A percentile compares a stretch with the other conserved stretches of the same genome.
Conservation (phyloP, 2,888 invertebrate genomes). For the Drosophila cracens region DNA sequence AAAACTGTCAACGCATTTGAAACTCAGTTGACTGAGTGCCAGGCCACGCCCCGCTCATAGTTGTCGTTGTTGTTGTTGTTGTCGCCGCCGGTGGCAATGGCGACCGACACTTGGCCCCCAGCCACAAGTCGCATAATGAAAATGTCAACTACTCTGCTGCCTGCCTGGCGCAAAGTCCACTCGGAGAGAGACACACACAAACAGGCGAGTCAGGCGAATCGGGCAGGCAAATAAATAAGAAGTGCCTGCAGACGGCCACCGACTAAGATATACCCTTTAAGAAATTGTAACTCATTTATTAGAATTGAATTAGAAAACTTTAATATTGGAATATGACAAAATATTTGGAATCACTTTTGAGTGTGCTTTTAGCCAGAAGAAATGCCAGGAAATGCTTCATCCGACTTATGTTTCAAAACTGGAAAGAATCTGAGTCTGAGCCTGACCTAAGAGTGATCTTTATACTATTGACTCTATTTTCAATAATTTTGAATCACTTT, state of each 20-base stretch:
- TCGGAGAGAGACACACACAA: constrained; percentile 17
- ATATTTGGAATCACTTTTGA: not conserved
- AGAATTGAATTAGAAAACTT: no score
- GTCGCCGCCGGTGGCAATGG: constrained; percentile 66
- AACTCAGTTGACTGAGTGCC: constrained; percentile 70
- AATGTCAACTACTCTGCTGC: constrained; percentile 64
- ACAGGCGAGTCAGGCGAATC: constrained; percentile 19
- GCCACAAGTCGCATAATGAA: constrained; percentile 69
- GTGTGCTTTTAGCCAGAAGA: not conserved
- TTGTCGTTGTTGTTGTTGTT: constrained; percentile 27
- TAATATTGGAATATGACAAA: not conserved
- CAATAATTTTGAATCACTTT: not conserved
- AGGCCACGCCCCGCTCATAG: constrained; percentile 41
- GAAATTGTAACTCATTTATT: not conserved
- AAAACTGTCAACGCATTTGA: constrained; percentile 75
- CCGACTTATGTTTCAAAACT: not conserved
- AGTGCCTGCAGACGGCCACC: not conserved
- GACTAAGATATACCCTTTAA: constrained; percentile 23
- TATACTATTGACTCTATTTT: not conserved
- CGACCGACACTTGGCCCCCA: constrained; percentile 63
- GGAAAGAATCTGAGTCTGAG: not conserved
- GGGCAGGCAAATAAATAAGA: constrained; percentile 44
- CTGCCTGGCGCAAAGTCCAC: constrained; percentile 58
- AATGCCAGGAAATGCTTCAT: not conserved
- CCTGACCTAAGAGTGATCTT: not conserved